Evolutionary conservation across 2,888 invertebrate species (phyloP).

Genomic region (Mythimna ferrago): DNA sequence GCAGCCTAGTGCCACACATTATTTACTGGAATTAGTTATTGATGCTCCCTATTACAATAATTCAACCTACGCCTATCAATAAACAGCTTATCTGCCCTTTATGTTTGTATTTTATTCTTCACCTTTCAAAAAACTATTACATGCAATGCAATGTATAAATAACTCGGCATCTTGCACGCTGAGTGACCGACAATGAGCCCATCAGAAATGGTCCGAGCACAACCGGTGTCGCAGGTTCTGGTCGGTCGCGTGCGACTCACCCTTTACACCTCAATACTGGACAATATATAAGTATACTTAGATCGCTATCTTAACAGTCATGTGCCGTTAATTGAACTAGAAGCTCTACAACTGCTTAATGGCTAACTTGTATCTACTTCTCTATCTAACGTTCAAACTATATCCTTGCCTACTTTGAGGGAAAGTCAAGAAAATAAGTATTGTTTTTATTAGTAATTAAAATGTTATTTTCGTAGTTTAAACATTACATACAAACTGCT

Average conservation of each 20-base stretch:
- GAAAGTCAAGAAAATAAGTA: conserved; percentile 28
- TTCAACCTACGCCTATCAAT: conserved; percentile 32
- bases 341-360: conserved; percentile 66
- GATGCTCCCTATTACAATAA: conserved; percentile 37
- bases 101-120: conserved; percentile 44
- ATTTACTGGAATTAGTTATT: conserved; percentile 22
- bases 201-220: conserved; percentile 77
- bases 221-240: conserved; percentile 76
- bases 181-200: conserved; percentile 75
- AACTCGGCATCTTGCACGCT: conserved; percentile 67
- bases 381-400: conserved; percentile 37
- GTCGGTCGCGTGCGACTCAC: conserved; percentile 72
- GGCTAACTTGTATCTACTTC: conserved; percentile 49
- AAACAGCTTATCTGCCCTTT: conserved; percentile 37
- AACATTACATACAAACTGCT: neutral
- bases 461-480: too few species aligned
- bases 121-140: conserved; percentile 44
- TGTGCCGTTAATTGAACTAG: conserved; percentile 69
- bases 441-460: neutral
- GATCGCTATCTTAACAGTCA: conserved; percentile 62
- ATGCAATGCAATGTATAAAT: conserved; percentile 45
- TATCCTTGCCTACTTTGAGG: conserved; percentile 27
- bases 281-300: conserved; percentile 60
- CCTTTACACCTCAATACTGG: conserved; percentile 72
- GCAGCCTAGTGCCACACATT: conserved; percentile 1